phyloP scores from a whole-genome alignment of 2,113 vertebrate species.

The Axis porcinus region DNA sequence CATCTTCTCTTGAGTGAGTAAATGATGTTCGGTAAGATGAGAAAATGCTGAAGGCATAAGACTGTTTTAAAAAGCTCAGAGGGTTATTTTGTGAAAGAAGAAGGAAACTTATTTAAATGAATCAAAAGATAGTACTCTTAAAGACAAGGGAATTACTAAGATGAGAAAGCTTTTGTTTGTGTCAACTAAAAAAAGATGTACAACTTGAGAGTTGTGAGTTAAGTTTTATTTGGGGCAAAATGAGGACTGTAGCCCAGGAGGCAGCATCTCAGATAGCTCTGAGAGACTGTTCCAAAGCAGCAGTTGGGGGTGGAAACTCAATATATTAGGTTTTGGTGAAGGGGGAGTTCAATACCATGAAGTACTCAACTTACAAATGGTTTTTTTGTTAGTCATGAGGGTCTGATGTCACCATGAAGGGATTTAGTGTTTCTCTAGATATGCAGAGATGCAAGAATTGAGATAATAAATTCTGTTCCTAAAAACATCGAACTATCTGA shows the following conservation, averaged over 20 bases:
- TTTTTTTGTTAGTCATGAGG: background rate
- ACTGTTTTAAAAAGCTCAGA: background rate
- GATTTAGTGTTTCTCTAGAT: background rate
- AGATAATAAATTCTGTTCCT: background rate
- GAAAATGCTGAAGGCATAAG: background rate
- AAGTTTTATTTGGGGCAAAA: background rate
- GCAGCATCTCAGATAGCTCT: too few species aligned
- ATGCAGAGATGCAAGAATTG: background rate
- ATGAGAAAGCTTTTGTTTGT: background rate
- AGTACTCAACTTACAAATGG: background rate
- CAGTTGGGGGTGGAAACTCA: background rate
- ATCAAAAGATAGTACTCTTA: background rate
- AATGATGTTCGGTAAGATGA: background rate
- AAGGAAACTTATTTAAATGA: background rate
- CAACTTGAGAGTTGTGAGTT: background rate
- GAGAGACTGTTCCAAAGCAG: too few species aligned
- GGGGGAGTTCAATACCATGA: background rate
- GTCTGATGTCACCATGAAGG: background rate
- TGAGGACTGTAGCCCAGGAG: background rate
- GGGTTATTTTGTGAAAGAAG: background rate
- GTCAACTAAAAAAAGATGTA: background rate
- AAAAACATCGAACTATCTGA: background rate
- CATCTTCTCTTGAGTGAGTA: background rate
- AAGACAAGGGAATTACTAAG: background rate
- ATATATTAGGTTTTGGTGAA: background rate